Base-by-base conservation (phyloP, 2,797 vertebrate species). In the Myripristis murdjan region DNA sequence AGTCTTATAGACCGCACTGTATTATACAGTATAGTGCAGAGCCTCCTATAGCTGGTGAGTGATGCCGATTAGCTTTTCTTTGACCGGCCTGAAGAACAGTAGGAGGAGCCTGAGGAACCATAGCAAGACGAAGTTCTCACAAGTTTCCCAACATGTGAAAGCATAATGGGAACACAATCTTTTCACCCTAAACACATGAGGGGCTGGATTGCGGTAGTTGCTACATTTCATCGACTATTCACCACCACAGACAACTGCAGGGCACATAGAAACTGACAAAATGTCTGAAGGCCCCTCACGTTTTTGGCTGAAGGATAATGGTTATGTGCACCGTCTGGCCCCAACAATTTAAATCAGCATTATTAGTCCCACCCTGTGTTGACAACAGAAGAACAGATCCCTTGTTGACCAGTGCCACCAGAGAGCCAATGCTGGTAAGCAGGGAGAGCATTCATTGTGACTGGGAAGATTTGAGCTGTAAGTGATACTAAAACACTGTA, bases 331-430 rank as follows among this genome's bases (percentile, higher is more conserved):
- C 62, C 9, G 20, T 83, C 72, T 86, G 77, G 46, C 12, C 62
- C 46, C 24, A 15, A 61, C 70, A 22, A 70, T 83, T 82, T 67
- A 69, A 81, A 78, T 57, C 73, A 72, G 73, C 75, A 75, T 82
- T 55, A 68, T 89, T 82, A 69, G 47, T 44, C 20, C 24, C 61
- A 12, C 55, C 20, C 18, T 26, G 77, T 68, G 84, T 64, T 87
- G 84, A 91, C 76, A 87, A 67, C 70, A 73, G 83, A 86, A 87
- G 81, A 90, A 89, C 53, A 14, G 77, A 16, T 7, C 24, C 18
- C 64, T 86, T 89, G 87, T 88, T 61, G 33, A 59, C 52, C 28
- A 3, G 43, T 76, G 71, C 33, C 23, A 60, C 81, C 71, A 43
- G 64, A 64, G 53, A 75, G 44, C 23, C 23, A 31, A 64, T 20